Evolutionary conservation across 2,888 invertebrate genomes (phyloP).

Genomic region (Lomographa bimaculata): DNA sequence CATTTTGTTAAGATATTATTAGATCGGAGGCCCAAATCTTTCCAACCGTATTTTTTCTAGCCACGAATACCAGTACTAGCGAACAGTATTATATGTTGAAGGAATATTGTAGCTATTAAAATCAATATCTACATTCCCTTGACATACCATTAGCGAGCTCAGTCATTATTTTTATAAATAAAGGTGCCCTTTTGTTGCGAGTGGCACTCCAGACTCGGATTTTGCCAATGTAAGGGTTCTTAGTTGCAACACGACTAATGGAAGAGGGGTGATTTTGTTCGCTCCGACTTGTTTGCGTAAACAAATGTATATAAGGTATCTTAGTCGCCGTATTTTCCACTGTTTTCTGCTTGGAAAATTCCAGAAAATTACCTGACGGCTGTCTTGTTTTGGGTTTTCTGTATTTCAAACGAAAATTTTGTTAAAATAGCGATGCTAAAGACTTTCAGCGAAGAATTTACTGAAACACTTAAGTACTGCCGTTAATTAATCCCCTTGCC

Average conservation of each 20-base stretch:
- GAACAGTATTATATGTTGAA: background rate
- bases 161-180: conserved; percentile 15
- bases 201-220: background rate
- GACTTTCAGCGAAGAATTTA: too few relatives aligned
- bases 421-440: too few relatives aligned
- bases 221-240: conserved; percentile 5
- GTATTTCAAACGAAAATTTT: too few relatives aligned
- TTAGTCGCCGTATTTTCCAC: too few relatives aligned
- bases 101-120: background rate
- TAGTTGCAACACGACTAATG: conserved; percentile 12
- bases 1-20: too few relatives aligned
- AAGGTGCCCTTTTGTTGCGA: conserved; percentile 5
- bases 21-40: too few relatives aligned
- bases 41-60: too few relatives aligned
- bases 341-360: too few relatives aligned
- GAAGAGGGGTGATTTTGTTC: conserved; percentile 3
- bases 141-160: conserved; percentile 5
- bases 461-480: too few relatives aligned
- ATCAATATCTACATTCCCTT: too few relatives aligned
- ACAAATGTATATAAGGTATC: background rate
- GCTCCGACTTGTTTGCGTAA: conserved; percentile 7
- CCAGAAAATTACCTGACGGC: background rate
- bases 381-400: too few relatives aligned
- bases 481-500: conserved; percentile 9
- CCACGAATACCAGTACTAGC: too few relatives aligned